A percentile compares a stretch with the other conserved stretches of the same genome.
Evolutionary conservation across 2,888 invertebrate genomes (phyloP).

Genomic region (Alviniconcha strummeri): DNA sequence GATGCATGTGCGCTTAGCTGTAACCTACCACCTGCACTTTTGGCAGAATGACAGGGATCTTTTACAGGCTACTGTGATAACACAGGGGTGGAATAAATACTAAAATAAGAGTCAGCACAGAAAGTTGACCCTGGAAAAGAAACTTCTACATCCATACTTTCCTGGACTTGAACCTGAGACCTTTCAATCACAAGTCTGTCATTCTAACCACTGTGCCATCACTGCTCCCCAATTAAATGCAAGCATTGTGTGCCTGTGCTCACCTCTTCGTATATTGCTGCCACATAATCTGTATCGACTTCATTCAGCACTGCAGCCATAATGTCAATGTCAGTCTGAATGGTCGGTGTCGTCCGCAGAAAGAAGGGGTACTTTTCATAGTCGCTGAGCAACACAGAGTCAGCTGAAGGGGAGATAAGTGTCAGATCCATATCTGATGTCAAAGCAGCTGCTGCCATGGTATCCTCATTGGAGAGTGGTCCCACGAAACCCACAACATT

Average conservation of each 20-base stretch:
- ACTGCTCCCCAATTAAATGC: background rate
- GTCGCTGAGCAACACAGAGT: conserved; percentile 49
- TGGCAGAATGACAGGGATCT: too few species aligned
- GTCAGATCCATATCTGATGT: conserved; percentile 77
- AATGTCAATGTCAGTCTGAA: conserved; percentile 52
- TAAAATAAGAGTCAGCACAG: too few species aligned
- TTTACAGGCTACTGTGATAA: too few species aligned
- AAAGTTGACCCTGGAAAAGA: too few species aligned
- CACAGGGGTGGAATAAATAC: too few species aligned
- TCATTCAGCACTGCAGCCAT: conserved; percentile 50
- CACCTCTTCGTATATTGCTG: conserved; percentile 48
- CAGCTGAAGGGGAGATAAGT: conserved; percentile 69
- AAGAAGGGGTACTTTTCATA: conserved; percentile 50
- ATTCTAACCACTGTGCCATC: background rate
- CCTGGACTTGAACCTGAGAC: background rate
- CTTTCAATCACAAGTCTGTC: background rate
- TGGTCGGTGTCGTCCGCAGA: conserved; percentile 58
- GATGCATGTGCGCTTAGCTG: too few species aligned
- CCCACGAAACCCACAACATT: conserved; percentile 64
- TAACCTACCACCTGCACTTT: too few species aligned
- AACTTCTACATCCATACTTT: too few species aligned
- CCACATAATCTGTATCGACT: conserved; percentile 45
- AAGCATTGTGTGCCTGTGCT: background rate
- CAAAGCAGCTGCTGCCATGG: conserved; percentile 61
- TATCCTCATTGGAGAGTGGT: conserved; percentile 55